Evolutionary conservation across 2,888 invertebrate genomes (phyloP), one percentile per base, ranked within the genome.

Genomic region (Polydrusus pterygomalis): DNA sequence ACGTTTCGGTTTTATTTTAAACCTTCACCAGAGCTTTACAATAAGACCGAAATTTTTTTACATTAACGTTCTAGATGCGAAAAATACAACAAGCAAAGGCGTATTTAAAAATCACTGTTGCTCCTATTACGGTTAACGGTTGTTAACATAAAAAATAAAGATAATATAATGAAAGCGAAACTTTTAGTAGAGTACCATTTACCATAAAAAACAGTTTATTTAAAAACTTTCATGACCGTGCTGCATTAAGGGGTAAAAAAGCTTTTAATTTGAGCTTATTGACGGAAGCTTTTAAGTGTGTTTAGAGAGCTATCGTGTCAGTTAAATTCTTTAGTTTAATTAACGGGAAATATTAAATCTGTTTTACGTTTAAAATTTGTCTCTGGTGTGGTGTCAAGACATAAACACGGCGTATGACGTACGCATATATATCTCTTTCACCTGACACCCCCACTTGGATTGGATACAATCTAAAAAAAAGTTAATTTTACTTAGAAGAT

Each of bases 181-280:
- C 58, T 60, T 60, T 60, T 60, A 60, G 17, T 38, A 60, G 2
- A 60, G 58, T 34, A 38, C n/a, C 58, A 60, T 60, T 60, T 60
- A 38, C 58, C 58, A 60, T 60, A 60, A 60, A 56, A 60, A 49
- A 30, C 64, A 30, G 64, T 64, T 64, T 64, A 49, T 64, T 64
- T 64, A 34, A 47, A 64, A 64, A 64, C 49, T 30, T 20, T 64
- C 64, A 64, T 58, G 69, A 56, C 69, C 43, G 51, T 18, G n/a
- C 40, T 38, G 17, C n/a, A n/a, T 56, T 56, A 51, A 38, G 54
- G 47, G 17, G 38, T 38, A 67, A 67, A 67, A 67, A 38, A 38
- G 38, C 54, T 47, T 47, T 64, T 45, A 45, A 45, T 47, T 64
- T n/a, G 25, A 11, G 34, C 47, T 34, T 34, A 45, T 64, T 30